phyloP scores from a whole-genome alignment of 2,113 vertebrate genomes.

The Holacanthus passer region DNA sequence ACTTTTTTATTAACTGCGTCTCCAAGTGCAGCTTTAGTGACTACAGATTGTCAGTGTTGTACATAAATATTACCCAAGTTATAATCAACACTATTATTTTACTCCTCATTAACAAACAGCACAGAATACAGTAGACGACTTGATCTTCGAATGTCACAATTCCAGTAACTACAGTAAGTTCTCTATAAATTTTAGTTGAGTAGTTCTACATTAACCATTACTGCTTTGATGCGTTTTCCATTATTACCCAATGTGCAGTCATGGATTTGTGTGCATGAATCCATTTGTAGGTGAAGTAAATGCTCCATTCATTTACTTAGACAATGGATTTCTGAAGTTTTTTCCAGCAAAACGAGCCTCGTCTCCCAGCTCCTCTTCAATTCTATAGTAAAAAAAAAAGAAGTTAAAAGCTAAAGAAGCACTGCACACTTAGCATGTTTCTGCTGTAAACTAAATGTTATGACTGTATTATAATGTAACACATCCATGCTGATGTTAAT shows the following conservation, averaged over 20 bases:
- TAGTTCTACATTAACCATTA: conserved; percentile 28
- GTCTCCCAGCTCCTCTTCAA: conserved; percentile 96
- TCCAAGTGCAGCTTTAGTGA: background rate
- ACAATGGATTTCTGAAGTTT: conserved; percentile 93
- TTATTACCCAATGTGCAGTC: background rate
- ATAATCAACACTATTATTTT: background rate
- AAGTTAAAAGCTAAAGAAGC: background rate
- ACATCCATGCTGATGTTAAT: too few species aligned
- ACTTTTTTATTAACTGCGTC: conserved; percentile 44
- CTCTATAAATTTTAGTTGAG: background rate
- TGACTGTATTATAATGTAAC: too few species aligned
- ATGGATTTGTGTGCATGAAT: conserved; percentile 13
- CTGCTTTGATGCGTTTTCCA: background rate
- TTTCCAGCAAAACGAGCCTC: conserved; percentile 93
- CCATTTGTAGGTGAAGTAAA: conserved; percentile 6
- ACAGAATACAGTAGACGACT: background rate
- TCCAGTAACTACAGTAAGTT: conserved; percentile 7
- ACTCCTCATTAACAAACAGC: conserved; percentile 13
- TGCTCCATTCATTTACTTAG: conserved; percentile 44
- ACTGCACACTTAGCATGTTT: too few species aligned
- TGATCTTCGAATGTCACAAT: conserved; percentile 10
- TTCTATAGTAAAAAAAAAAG: conserved; percentile 82
- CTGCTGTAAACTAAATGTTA: too few species aligned
- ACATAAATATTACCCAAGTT: conserved; percentile 6
- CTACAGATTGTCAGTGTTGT: conserved; percentile 1